A percentile compares a stretch with the other conserved stretches of the same genome.
phyloP scores from a whole-genome alignment of 1,140 invertebrate genomes.

The Eupeodes corollae region DNA sequence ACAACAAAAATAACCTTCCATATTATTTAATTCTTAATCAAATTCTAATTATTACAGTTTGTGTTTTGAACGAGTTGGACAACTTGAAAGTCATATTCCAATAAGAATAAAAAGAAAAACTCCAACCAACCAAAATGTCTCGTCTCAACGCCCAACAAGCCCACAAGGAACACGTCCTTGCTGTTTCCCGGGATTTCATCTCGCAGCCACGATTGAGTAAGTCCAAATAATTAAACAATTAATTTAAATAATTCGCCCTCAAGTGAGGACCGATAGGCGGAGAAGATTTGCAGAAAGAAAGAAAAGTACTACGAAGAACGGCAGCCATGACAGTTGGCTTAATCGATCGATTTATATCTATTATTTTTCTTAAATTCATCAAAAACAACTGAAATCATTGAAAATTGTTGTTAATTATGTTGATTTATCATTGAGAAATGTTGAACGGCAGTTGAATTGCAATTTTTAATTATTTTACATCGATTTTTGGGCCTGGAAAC shows the following conservation, averaged over 20 bases:
- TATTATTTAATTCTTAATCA: not conserved
- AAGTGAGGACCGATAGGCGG: no score
- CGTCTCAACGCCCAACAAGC: conserved; percentile 40
- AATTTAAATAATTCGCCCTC: no score
- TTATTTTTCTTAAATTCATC: no score
- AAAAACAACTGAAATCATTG: no score
- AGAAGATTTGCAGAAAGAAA: no score
- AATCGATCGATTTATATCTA: no score
- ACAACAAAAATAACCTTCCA: not conserved
- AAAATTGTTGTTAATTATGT: no score
- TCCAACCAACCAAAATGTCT: conserved; percentile 1
- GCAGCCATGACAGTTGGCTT: conserved; percentile 5
- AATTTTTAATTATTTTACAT: no score
- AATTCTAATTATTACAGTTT: not conserved
- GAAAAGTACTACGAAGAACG: not conserved
- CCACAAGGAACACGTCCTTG: conserved; percentile 70
- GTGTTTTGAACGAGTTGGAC: not conserved
- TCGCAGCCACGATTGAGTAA: conserved; percentile 95
- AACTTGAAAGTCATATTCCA: not conserved
- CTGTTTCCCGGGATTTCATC: conserved; percentile 91
- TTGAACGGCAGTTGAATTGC: no score
- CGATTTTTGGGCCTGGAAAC: no score
- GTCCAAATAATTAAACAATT: conserved; percentile 36
- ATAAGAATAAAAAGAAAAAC: conserved; percentile 4
- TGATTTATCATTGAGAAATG: no score